phyloP scores from a whole-genome alignment of 2,888 invertebrate genomes.

The Monoplex corrugatus region DNA sequence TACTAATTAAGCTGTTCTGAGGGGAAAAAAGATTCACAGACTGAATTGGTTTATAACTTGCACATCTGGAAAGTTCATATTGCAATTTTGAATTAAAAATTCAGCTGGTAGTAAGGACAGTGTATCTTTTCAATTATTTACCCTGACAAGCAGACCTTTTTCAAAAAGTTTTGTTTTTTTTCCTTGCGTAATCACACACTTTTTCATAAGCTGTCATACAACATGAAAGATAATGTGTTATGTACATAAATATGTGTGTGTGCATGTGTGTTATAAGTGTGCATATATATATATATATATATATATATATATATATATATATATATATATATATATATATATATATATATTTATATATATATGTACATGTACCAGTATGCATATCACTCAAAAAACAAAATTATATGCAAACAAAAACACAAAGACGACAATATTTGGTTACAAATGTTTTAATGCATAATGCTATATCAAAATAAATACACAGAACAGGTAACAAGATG shows the following conservation, averaged over 20 bases:
- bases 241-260: neutral
- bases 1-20: too few relatives aligned
- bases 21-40: too few relatives aligned
- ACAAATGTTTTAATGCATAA: neutral
- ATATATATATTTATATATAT: neutral
- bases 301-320: neutral
- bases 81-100: too few relatives aligned
- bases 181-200: too few relatives aligned
- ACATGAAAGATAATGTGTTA: too few relatives aligned
- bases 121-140: too few relatives aligned
- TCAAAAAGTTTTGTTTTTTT: neutral
- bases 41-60: too few relatives aligned
- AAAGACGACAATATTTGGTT: too few relatives aligned
- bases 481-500: neutral
- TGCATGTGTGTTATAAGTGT: neutral
- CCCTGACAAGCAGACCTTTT: too few relatives aligned
- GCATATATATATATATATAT: neutral
- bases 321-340: neutral
- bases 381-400: neutral
- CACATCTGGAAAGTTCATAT: too few relatives aligned
- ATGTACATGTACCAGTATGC: neutral
- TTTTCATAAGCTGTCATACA: too few relatives aligned
- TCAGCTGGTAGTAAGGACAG: too few relatives aligned
- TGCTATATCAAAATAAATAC: neutral
- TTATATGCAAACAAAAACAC: neutral